Conservation (phyloP, 2,888 invertebrate species). For the Scelioninae gen. 1 region DNA sequence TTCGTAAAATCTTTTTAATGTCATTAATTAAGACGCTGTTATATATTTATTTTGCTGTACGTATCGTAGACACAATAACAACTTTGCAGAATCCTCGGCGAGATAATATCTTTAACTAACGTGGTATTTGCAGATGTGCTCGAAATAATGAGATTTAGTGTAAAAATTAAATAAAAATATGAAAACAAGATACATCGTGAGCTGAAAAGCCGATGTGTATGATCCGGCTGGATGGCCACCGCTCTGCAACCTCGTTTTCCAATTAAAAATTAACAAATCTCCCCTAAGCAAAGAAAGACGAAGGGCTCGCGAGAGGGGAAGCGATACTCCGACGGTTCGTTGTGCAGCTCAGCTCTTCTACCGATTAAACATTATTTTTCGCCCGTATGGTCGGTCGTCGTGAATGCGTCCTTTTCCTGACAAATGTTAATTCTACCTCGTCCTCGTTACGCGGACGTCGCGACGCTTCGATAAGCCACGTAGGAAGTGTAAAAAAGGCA, state of each 20-base stretch:
- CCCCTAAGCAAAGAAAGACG: constrained; percentile 70
- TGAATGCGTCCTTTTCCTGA: constrained; percentile 59
- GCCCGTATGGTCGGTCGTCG: constrained; percentile 56
- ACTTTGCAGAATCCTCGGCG: too few relatives aligned
- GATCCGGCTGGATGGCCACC: constrained; percentile 41
- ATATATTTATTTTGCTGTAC: too few relatives aligned
- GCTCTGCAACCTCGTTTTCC: constrained; percentile 77
- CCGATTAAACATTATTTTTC: constrained; percentile 83
- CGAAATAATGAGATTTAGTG: constrained; percentile 58
- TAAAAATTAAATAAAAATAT: constrained; percentile 56
- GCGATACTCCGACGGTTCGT: constrained; percentile 75
- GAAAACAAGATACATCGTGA: constrained; percentile 41
- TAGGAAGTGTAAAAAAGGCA: constrained; percentile 54
- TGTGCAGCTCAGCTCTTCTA: constrained; percentile 79
- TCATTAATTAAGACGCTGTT: too few relatives aligned
- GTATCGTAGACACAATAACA: too few relatives aligned
- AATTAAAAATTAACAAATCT: constrained; percentile 84
- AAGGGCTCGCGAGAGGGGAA: constrained; percentile 59
- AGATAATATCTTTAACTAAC: constrained; percentile 31
- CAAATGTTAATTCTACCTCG: constrained; percentile 77
- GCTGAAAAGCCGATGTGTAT: constrained; percentile 55
- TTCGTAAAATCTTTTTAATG: too few relatives aligned
- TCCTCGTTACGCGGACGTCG: constrained; percentile 70
- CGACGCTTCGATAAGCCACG: constrained; percentile 66
- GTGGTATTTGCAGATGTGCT: constrained; percentile 40